Conservation (phyloP, 2,113 vertebrate species). For the Microcebus tavaratra region DNA sequence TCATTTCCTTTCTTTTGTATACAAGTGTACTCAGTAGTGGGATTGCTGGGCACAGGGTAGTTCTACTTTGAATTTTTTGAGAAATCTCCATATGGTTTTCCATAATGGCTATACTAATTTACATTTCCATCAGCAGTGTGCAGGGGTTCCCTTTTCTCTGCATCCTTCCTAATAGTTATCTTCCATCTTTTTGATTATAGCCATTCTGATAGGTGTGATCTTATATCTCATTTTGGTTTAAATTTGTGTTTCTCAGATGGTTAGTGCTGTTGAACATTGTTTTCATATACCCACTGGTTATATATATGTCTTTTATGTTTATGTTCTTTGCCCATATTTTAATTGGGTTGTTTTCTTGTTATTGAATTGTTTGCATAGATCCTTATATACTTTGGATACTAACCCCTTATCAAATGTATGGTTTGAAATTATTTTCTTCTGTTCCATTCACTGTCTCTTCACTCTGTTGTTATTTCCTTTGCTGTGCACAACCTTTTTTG, state of each 20-base stretch:
- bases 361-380: not conserved
- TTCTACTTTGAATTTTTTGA: not conserved
- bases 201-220: not conserved
- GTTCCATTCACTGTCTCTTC: not conserved
- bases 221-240: not conserved
- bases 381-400: not conserved
- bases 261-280: not conserved
- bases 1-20: not conserved
- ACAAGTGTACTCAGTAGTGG: not conserved
- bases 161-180: not conserved
- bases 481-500: too few species aligned
- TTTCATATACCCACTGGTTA: not conserved
- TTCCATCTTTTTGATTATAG: not conserved
- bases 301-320: not conserved
- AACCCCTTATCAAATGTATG: too few species aligned
- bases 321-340: not conserved
- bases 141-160: not conserved
- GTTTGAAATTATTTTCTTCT: not conserved
- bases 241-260: not conserved
- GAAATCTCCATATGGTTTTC: not conserved
- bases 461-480: not conserved
- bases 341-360: not conserved
- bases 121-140: not conserved
- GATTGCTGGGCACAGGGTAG: not conserved
- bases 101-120: not conserved